Conservation (phyloP, 2,113 vertebrate species). For the Mastomys natalensis region DNA sequence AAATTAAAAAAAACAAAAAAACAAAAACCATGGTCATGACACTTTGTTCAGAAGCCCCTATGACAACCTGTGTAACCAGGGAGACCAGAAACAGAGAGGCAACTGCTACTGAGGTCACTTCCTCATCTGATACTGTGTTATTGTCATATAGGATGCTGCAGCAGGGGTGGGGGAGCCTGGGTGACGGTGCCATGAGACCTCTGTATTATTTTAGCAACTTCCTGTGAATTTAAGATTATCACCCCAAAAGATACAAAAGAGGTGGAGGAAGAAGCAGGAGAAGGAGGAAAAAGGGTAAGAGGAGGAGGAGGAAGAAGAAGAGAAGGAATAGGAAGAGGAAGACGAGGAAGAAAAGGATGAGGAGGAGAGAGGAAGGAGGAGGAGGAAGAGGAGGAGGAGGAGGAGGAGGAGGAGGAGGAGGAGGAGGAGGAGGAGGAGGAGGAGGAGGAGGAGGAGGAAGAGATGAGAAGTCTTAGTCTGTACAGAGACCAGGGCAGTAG, state of each 20-base stretch:
- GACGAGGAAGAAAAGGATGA: too few relatives aligned
- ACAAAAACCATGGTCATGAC: fast-evolving
- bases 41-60: fast-evolving
- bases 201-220: neutral
- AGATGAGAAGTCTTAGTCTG: neutral
- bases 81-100: fast-evolving
- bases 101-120: neutral
- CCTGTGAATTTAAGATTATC: neutral
- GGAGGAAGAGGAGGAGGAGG: neutral
- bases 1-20: too few relatives aligned
- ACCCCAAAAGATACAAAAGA: neutral
- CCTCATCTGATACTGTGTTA: fast-evolving
- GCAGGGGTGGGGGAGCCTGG: fast-evolving
- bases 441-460: neutral
- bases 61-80: fast-evolving
- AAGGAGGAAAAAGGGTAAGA: neutral
- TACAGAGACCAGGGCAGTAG: neutral
- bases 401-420: too few relatives aligned
- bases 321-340: neutral
- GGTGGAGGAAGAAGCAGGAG: neutral
- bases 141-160: fast-evolving
- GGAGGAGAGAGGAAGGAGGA: neutral
- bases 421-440: too few relatives aligned
- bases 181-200: fast-evolving
- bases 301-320: too few relatives aligned